Evolutionary conservation across 2,888 invertebrate genomes (phyloP), one percentile per base, ranked within the genome.

Genomic region (Urechis unicinctus): DNA sequence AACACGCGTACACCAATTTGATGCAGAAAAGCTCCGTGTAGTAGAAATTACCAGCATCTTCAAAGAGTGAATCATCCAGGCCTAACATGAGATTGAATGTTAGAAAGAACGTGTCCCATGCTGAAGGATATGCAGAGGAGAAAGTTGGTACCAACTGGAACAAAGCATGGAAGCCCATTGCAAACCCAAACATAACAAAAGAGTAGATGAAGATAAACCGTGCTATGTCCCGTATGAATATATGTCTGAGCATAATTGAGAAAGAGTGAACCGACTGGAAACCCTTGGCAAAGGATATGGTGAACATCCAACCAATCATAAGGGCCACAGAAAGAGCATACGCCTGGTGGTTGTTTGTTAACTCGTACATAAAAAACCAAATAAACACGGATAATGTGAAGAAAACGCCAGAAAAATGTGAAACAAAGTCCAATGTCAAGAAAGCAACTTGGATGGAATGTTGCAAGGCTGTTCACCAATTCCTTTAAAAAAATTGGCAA

Each of bases 41-140:
- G 28, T 50, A 50, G 13, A 21, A n/a, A 13, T 29, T 22, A 3
- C 30, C 50, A 24, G 30, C 22, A 31, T 48, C 52, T 9, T 65
- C 66, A 52, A 69, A 70, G 68, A 69, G 70, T 24, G 28, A 9
- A 31, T 50, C 50, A 3, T 28, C 50, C 4, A 29, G n/a, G 3
- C 73, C 73, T 1, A 73, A 59, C 71, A 73, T 69, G 58, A 72
- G 56, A 54, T 70, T 70, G 53, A 73, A 71, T 3, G 66, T 61
- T 9, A 68, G 56, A 52, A 71, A 74, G 6, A 71, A 55, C 0
- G 72, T 68, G 52, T 68, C 62, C 1, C 60, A 57, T 0, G 68
- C 63, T 13, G 55, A 61, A 0, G 61, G 53, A 53, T 67, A 70
- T 9, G 57, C 59, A 21, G 57, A 54, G 0, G 60, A 53, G 22